phyloP scores from a whole-genome alignment of 2,113 vertebrate genomes.

The Vombatus ursinus region DNA sequence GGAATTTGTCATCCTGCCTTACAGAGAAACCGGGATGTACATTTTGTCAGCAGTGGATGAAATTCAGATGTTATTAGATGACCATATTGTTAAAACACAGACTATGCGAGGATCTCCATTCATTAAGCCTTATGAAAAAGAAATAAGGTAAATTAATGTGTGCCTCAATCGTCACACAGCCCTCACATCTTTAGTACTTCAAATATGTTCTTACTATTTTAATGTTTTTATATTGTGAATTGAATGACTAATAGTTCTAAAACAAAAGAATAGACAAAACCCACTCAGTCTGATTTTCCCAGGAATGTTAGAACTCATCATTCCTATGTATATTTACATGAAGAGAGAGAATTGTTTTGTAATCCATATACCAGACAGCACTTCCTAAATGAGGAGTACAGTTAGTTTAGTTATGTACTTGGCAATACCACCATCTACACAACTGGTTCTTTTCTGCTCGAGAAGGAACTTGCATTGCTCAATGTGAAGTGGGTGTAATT shows the following conservation, averaged over 20 bases:
- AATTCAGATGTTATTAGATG: slow-evolving; percentile 92
- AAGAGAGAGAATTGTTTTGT: background rate
- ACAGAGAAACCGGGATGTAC: slow-evolving; percentile 88
- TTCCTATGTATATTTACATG: background rate
- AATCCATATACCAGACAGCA: background rate
- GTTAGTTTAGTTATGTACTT: background rate
- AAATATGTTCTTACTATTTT: background rate
- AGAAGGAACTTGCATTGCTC: background rate
- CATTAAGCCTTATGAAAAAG: slow-evolving; percentile 89
- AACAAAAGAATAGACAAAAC: background rate
- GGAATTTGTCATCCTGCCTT: slow-evolving; percentile 87
- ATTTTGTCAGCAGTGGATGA: slow-evolving; percentile 91
- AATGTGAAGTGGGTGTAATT: background rate
- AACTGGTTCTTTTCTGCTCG: background rate
- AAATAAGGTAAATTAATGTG: slow-evolving; percentile 85
- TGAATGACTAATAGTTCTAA: slow-evolving; percentile 45
- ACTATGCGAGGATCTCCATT: slow-evolving; percentile 92
- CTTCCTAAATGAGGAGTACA: background rate
- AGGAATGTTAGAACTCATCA: background rate
- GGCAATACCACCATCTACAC: background rate
- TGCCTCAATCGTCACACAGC: background rate
- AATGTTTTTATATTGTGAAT: slow-evolving; percentile 1
- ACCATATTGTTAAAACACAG: slow-evolving; percentile 93
- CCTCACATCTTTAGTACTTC: background rate
- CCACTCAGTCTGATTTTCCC: background rate